A percentile compares a stretch with the other conserved stretches of the same genome.
Evolutionary conservation across 1,140 invertebrate genomes (phyloP).

Genomic region (Protaetia brevitarsis): DNA sequence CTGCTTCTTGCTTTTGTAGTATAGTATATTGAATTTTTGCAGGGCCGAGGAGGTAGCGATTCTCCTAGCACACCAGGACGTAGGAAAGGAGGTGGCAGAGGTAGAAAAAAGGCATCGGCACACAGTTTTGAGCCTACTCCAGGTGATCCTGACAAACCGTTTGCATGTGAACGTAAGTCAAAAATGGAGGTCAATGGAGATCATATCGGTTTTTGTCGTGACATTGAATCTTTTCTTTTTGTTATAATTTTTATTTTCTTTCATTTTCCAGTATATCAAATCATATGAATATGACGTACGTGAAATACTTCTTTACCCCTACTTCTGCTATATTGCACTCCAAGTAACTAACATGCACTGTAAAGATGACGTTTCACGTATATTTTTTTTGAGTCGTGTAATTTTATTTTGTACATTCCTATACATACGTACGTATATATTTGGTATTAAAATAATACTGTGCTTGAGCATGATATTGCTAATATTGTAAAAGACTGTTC

Average conservation of each 20-base stretch:
- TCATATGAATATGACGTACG: not conserved
- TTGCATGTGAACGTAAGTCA: slow-evolving; percentile 89
- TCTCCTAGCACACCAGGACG: slow-evolving; percentile 47
- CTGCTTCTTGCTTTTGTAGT: not conserved
- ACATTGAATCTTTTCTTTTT: not conserved
- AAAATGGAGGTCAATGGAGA: not conserved
- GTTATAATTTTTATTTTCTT: not conserved
- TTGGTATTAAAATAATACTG: slow-evolving; percentile 30
- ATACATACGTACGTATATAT: not conserved
- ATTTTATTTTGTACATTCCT: slow-evolving; percentile 9
- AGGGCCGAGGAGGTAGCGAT: slow-evolving; percentile 45
- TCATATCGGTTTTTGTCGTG: not conserved
- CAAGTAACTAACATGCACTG: not conserved
- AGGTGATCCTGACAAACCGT: slow-evolving; percentile 83
- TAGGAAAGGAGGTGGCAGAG: slow-evolving; percentile 55
- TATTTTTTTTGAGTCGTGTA: not conserved
- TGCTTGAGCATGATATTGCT: slow-evolving; percentile 40
- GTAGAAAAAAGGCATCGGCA: slow-evolving; percentile 66
- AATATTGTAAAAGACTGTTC: slow-evolving; percentile 23
- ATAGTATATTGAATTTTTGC: slow-evolving; percentile 20
- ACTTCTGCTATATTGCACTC: not conserved
- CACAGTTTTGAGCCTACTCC: slow-evolving; percentile 63
- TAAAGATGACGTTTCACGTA: slow-evolving; percentile 14
- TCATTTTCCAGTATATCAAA: slow-evolving; percentile 12
- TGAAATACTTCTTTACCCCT: slow-evolving; percentile 1